phyloP scores from a whole-genome alignment of 2,797 vertebrate species.

The Mormyrus proboscirostris region DNA sequence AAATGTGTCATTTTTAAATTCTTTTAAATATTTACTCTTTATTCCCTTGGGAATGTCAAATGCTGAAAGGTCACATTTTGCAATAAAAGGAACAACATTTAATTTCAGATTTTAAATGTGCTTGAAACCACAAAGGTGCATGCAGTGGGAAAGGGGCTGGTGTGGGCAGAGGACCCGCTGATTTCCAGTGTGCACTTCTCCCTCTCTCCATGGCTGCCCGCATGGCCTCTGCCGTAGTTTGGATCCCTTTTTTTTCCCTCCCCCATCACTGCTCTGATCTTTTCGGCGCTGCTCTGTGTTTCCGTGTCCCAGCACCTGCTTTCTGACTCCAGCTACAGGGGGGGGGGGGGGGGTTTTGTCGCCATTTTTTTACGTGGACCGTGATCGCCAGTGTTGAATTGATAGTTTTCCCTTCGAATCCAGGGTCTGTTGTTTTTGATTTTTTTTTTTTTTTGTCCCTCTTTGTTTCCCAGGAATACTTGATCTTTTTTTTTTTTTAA shows the following conservation, averaged over 20 bases:
- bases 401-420: not conserved
- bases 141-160: not conserved
- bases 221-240: conserved; percentile 13
- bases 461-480: conserved; percentile 8
- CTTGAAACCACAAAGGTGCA: not conserved
- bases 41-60: not conserved
- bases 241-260: not conserved
- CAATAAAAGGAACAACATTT: conserved; percentile 3
- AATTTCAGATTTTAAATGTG: not conserved
- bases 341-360: conserved; percentile 11
- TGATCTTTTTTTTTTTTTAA: not conserved
- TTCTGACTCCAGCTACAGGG: conserved; percentile 2
- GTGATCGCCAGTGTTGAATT: conserved; percentile 8
- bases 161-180: conserved; percentile 19
- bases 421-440: not conserved
- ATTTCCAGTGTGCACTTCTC: conserved; percentile 24
- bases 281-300: conserved; percentile 59
- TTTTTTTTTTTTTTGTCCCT: not conserved
- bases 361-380: not conserved
- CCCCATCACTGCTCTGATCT: conserved; percentile 46
- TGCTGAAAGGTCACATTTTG: conserved; percentile 5
- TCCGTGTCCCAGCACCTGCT: conserved; percentile 61
- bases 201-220: conserved; percentile 28
- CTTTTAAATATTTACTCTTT: not conserved
- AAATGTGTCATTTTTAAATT: not conserved